phyloP scores from a whole-genome alignment of 2,888 invertebrate genomes.

The Reticulitermes lucifugus region DNA sequence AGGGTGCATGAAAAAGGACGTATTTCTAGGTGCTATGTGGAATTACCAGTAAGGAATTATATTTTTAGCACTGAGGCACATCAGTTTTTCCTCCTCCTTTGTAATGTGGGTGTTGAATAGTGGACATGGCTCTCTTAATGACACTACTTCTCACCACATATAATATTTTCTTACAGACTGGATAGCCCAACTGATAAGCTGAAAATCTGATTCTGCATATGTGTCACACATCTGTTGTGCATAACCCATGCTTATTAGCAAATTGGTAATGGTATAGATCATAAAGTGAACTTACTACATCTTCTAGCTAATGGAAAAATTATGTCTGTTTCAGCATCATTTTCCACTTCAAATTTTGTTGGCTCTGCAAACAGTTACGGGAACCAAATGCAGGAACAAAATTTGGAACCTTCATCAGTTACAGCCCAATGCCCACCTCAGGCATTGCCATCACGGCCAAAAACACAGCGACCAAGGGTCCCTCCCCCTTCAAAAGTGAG shows the following conservation, averaged over 20 bases:
- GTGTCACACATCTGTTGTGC: background rate
- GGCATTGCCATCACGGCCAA: constrained; percentile 68
- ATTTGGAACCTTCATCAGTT: constrained; percentile 61
- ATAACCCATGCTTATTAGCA: background rate
- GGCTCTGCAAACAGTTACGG: constrained; percentile 50
- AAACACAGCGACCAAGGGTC: constrained; percentile 77
- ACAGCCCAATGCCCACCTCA: constrained; percentile 57
- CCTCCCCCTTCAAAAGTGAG: constrained; percentile 87
- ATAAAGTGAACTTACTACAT: too few species aligned
- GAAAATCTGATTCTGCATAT: background rate
- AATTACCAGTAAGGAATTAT: too few species aligned
- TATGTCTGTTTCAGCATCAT: constrained; percentile 47
- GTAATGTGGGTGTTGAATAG: too few species aligned
- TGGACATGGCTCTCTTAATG: too few species aligned
- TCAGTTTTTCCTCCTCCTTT: too few species aligned
- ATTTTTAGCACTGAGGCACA: too few species aligned
- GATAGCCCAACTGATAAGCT: too few species aligned
- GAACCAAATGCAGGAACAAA: constrained; percentile 50
- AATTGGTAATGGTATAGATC: too few species aligned
- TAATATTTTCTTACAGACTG: too few species aligned
- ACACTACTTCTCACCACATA: too few species aligned
- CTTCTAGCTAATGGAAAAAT: background rate
- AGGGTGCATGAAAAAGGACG: too few species aligned
- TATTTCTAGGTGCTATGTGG: too few species aligned
- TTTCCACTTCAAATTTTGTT: constrained; percentile 52